phyloP scores from a whole-genome alignment of 2,113 vertebrate genomes.

The Sylvia atricapilla region DNA sequence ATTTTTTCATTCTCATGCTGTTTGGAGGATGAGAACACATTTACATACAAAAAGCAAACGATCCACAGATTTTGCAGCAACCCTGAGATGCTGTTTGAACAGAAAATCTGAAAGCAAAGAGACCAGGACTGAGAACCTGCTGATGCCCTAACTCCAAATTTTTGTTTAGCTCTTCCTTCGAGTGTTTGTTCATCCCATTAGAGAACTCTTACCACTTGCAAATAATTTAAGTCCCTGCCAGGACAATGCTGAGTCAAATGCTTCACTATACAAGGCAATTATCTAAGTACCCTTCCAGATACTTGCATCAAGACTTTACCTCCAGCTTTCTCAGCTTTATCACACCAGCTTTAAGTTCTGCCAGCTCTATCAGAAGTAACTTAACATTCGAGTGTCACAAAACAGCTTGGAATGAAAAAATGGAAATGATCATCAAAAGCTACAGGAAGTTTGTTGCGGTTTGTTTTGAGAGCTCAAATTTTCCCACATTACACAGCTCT shows the following conservation, averaged over 20 bases:
- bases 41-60: not conserved
- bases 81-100: not conserved
- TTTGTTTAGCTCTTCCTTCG: not conserved
- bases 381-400: not conserved
- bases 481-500: not conserved
- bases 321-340: not conserved
- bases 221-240: not conserved
- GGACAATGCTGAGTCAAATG: slow-evolving; percentile 1
- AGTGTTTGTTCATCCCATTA: slow-evolving; percentile 17
- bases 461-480: not conserved
- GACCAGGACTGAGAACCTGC: not conserved
- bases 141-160: not conserved
- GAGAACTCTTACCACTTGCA: not conserved
- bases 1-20: not conserved
- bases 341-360: not conserved
- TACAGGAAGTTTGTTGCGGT: not conserved
- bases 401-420: not conserved
- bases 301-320: not conserved
- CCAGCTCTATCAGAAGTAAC: not conserved
- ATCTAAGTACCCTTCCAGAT: not conserved
- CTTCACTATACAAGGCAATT: not conserved
- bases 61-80: not conserved
- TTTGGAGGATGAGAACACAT: not conserved
- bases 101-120: not conserved
- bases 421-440: not conserved